Conservation (phyloP, 2,888 invertebrate genomes). For the Nemurella pictetii region DNA sequence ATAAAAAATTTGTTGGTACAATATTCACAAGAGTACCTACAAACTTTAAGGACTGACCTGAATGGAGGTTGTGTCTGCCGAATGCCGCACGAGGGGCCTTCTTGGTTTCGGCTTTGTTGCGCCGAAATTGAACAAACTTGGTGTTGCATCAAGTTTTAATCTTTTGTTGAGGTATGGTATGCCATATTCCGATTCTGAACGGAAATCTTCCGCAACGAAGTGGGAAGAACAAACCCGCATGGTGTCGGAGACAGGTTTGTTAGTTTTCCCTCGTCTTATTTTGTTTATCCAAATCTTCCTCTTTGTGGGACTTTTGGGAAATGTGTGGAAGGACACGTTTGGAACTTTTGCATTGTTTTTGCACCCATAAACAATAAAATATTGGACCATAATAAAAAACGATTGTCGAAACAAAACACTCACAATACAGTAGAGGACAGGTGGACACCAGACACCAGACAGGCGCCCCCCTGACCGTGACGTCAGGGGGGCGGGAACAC, state of each 20-base stretch:
- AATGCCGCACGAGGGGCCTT: not conserved
- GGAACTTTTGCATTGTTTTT: not conserved
- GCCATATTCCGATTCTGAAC: too few species aligned
- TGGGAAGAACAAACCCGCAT: conserved; percentile 3
- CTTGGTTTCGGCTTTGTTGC: not conserved
- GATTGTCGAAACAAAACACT: not conserved
- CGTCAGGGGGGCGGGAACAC: not conserved
- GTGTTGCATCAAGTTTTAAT: not conserved
- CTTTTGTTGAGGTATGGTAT: not conserved
- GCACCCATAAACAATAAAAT: not conserved
- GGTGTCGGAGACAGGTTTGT: not conserved
- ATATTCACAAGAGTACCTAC: too few species aligned
- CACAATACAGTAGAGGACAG: not conserved
- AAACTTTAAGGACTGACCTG: too few species aligned
- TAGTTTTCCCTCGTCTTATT: not conserved
- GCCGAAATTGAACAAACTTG: not conserved
- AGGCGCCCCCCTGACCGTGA: not conserved
- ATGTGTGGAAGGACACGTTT: not conserved
- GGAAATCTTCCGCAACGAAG: not conserved
- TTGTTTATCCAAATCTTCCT: not conserved
- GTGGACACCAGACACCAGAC: not conserved
- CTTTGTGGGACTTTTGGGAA: not conserved
- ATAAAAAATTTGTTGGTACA: too few species aligned
- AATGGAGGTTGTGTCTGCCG: not conserved
- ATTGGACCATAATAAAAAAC: not conserved